These are phyloP conservation scores for Sphaerodactylus townsendi DNA, from an alignment of 2,113 vertebrate genomes.

Conservation along the genomic window DNA sequence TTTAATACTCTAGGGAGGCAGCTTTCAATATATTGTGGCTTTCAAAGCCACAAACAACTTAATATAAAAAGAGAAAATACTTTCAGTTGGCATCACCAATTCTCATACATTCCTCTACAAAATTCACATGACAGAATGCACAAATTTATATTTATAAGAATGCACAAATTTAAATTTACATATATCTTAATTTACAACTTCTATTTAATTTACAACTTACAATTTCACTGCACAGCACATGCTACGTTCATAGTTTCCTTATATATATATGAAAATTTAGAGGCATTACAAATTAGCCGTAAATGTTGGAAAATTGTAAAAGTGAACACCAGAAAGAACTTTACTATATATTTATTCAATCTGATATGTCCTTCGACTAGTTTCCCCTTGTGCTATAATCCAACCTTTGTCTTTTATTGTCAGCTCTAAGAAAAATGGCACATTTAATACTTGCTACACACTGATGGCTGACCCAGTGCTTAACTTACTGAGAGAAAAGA, in stretches of 20 bases:
- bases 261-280: conserved; percentile 40
- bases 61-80: conserved; percentile 36
- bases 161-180: too few species aligned
- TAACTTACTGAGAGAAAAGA: conserved; percentile 75
- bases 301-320: conserved; percentile 61
- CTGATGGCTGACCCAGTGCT: conserved; percentile 76
- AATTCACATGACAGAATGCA: conserved; percentile 6
- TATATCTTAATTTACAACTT: conserved; percentile 2
- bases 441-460: conserved; percentile 75
- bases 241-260: conserved; percentile 47
- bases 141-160: conserved; percentile 33
- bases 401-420: conserved; percentile 73
- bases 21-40: conserved; percentile 1
- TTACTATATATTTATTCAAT: conserved; percentile 69
- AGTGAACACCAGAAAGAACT: conserved; percentile 67
- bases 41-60: conserved; percentile 31
- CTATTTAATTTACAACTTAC: conserved; percentile 29
- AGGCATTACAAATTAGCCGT: conserved; percentile 59
- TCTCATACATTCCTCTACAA: conserved; percentile 15
- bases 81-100: conserved; percentile 34
- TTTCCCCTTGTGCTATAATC: conserved; percentile 72
- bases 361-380: conserved; percentile 76
- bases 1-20: too few species aligned
- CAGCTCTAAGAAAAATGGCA: conserved; percentile 69
- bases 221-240: too few species aligned